Conservation (phyloP, 2,888 invertebrate species). For the Phania funesta region DNA sequence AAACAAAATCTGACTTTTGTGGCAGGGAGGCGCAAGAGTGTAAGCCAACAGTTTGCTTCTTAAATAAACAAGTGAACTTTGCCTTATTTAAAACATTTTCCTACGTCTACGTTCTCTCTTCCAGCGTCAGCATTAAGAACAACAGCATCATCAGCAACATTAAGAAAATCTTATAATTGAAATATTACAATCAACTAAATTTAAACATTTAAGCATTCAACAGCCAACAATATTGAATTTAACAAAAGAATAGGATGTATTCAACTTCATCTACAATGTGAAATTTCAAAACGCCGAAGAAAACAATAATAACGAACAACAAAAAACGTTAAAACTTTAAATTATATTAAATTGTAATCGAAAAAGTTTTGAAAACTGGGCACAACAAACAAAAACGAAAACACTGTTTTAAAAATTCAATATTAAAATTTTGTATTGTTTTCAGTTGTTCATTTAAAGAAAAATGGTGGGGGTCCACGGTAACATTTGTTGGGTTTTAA, state of each 20-base stretch:
- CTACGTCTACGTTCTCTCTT: not conserved
- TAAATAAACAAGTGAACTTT: conserved; percentile 33
- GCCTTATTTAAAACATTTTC: conserved; percentile 38
- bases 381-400: conserved; percentile 48
- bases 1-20: not conserved
- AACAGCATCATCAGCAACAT: conserved; percentile 34
- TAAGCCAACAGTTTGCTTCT: conserved; percentile 32
- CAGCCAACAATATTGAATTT: conserved; percentile 17
- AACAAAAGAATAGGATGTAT: conserved; percentile 54
- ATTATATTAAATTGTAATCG: conserved; percentile 68
- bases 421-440: conserved; percentile 44
- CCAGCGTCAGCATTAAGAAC: not conserved
- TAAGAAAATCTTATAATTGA: conserved; percentile 55
- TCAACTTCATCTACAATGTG: conserved; percentile 33
- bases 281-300: conserved; percentile 31
- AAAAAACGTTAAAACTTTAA: conserved; percentile 62
- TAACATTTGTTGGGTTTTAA: not conserved
- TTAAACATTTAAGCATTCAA: conserved; percentile 19
- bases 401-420: conserved; percentile 47
- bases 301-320: conserved; percentile 5
- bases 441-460: not conserved
- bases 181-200: conserved; percentile 61
- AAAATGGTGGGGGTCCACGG: not conserved
- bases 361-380: conserved; percentile 62
- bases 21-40: conserved; percentile 6